Evolutionary conservation across 2,797 vertebrate species (phyloP).

Genomic region (Galaxias olidus): DNA sequence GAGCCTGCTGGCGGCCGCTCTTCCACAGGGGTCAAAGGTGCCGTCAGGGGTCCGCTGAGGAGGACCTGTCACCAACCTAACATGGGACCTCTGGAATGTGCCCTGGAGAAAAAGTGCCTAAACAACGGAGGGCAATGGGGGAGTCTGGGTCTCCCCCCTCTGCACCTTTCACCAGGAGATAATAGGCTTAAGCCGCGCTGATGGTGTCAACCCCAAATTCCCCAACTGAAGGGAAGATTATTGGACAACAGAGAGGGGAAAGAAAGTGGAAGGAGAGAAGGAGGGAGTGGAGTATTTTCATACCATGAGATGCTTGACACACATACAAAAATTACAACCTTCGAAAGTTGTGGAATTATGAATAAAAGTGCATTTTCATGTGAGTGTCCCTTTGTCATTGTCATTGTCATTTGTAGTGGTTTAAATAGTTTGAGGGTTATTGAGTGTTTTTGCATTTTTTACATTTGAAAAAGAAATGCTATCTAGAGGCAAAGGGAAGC

Average conservation of each 20-base stretch:
- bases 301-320: conserved; percentile 62
- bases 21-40: conserved; percentile 35
- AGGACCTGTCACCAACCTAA: conserved; percentile 57
- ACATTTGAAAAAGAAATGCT: neutral
- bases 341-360: conserved; percentile 30
- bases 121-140: conserved; percentile 37
- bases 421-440: neutral
- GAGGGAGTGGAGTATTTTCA: conserved; percentile 59
- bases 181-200: conserved; percentile 62
- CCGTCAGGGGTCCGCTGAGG: conserved; percentile 24
- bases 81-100: conserved; percentile 65
- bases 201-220: conserved; percentile 61
- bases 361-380: conserved; percentile 65
- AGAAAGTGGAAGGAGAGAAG: conserved; percentile 29
- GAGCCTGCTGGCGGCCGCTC: conserved; percentile 28
- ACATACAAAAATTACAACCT: conserved; percentile 44
- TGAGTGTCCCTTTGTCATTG: conserved; percentile 18
- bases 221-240: conserved; percentile 53
- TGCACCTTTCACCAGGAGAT: conserved; percentile 57
- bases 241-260: conserved; percentile 25
- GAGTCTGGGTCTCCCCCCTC: conserved; percentile 52
- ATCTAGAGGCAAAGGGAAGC: too few relatives aligned
- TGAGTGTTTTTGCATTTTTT: neutral
- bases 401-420: conserved; percentile 19
- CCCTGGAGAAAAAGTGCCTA: conserved; percentile 51